Percentiles rank a stretch among this genome's conserved stretches.
Evolutionary conservation across 2,797 vertebrate species (phyloP).

Genomic region (Macrochelys suwanniensis): DNA sequence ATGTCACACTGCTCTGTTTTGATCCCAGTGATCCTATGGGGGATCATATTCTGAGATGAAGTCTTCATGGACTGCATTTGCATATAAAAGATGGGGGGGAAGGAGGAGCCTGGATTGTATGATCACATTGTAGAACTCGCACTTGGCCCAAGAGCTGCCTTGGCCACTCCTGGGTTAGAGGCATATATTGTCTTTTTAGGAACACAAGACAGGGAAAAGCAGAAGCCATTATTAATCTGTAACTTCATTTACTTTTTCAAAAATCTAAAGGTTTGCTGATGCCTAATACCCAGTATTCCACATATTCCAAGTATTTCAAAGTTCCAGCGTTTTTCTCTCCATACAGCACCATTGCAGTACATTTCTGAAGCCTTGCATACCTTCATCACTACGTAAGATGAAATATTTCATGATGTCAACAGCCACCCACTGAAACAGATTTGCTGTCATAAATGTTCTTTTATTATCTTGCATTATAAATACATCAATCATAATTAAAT

Average conservation of each 20-base stretch:
- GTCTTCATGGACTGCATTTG: neutral
- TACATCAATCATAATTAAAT: constrained; percentile 75
- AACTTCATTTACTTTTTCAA: neutral
- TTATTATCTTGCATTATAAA: constrained; percentile 62
- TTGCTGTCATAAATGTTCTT: constrained; percentile 46
- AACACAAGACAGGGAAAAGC: neutral
- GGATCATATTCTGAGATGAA: neutral
- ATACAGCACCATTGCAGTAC: neutral
- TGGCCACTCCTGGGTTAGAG: neutral
- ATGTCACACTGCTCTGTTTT: rapidly evolving
- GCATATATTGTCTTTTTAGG: neutral
- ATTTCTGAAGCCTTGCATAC: constrained; percentile 38
- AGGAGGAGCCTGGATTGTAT: neutral
- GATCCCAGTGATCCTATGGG: neutral
- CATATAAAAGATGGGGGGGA: neutral
- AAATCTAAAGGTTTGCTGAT: neutral
- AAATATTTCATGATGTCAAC: constrained; percentile 51
- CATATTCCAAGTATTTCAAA: neutral
- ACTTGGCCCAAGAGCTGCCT: neutral
- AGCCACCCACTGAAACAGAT: constrained; percentile 57
- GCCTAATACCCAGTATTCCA: neutral
- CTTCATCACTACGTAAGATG: neutral
- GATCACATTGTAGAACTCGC: neutral
- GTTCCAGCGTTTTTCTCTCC: constrained; percentile 13
- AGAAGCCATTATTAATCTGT: neutral